Evolutionary conservation across 2,797 vertebrate genomes (phyloP).

Genomic region (Gobio occitaniae): DNA sequence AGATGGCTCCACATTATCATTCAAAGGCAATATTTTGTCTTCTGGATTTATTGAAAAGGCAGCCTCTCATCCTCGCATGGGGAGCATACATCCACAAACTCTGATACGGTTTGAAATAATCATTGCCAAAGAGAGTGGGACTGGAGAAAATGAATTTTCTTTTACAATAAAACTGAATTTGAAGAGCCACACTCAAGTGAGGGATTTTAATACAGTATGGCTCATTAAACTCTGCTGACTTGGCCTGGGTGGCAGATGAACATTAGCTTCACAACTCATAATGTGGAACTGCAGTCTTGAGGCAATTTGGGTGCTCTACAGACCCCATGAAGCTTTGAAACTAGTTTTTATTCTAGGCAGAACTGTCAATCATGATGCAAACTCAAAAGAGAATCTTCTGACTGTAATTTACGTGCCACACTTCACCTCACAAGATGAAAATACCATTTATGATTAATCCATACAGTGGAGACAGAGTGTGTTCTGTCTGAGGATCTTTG

Average conservation of each 20-base stretch:
- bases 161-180: conserved; percentile 65
- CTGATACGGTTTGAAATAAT: conserved; percentile 51
- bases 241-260: conserved; percentile 77
- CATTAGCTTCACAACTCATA: conserved; percentile 85
- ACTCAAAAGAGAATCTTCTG: conserved; percentile 29
- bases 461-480: conserved; percentile 18
- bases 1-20: conserved; percentile 40
- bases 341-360: conserved; percentile 39
- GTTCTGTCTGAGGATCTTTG: neutral
- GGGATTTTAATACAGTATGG: conserved; percentile 67
- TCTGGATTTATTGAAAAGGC: conserved; percentile 46
- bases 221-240: conserved; percentile 76
- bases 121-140: conserved; percentile 38
- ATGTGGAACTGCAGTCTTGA: conserved; percentile 60
- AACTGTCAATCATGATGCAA: conserved; percentile 42
- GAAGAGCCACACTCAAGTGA: conserved; percentile 57
- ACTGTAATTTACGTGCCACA: conserved; percentile 17
- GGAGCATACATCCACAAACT: conserved; percentile 36
- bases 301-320: conserved; percentile 48
- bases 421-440: neutral
- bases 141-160: conserved; percentile 59
- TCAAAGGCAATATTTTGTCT: conserved; percentile 45
- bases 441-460: conserved; percentile 5
- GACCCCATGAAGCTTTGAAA: conserved; percentile 32
- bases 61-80: conserved; percentile 28